These are phyloP conservation scores for Alosa alosa DNA, from an alignment of 2,113 vertebrate species.

Conservation along the genomic window DNA sequence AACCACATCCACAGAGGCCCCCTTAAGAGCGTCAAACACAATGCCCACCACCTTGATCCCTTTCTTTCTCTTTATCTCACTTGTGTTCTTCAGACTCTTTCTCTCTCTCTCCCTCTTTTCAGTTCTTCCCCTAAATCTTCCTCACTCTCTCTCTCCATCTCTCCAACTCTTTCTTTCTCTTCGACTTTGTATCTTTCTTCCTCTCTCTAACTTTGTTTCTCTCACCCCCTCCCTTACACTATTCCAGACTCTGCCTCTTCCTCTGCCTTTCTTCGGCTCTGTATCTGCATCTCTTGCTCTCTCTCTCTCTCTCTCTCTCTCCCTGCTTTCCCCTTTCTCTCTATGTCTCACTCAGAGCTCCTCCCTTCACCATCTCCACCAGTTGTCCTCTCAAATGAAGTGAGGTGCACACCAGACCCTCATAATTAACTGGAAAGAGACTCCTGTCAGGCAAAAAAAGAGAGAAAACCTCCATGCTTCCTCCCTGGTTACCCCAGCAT, in stretches of 20 bases:
- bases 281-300: background rate
- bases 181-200: background rate
- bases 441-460: slow-evolving; percentile 60
- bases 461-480: slow-evolving; percentile 49
- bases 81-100: background rate
- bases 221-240: background rate
- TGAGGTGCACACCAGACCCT: slow-evolving; percentile 42
- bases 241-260: background rate
- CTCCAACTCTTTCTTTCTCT: slow-evolving; percentile 11
- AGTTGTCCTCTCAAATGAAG: slow-evolving; percentile 45
- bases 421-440: slow-evolving; percentile 60
- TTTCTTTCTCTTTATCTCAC: background rate
- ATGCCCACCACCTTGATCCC: background rate
- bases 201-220: background rate
- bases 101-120: background rate
- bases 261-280: background rate
- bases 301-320: background rate
- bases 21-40: slow-evolving; percentile 27
- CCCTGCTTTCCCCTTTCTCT: background rate
- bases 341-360: background rate
- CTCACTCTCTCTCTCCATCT: background rate
- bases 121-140: background rate
- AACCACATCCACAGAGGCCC: slow-evolving; percentile 41
- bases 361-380: slow-evolving; percentile 14
- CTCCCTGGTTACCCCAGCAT: slow-evolving; percentile 42